Base-by-base conservation (phyloP, 2,113 vertebrate genomes). In the Bubo bubo region DNA sequence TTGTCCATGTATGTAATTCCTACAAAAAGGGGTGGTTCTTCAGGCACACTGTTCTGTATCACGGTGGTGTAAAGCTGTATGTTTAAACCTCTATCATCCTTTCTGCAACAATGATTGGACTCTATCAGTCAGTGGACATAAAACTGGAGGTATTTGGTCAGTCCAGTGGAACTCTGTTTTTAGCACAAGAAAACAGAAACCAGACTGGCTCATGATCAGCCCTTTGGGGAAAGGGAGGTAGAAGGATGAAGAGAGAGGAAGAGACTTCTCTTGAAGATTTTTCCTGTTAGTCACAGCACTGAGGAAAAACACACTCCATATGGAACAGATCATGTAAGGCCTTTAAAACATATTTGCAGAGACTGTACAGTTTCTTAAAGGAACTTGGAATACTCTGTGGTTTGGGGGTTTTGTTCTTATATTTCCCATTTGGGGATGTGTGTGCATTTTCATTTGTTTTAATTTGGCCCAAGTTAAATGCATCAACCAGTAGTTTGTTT, bases 241-340 rank as follows among this genome's bases (percentile, higher is more conserved):
- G 63, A 90, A 92, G 47, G 92, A 94, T 83, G 86, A 88, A 91
- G 90, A 87, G 41, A 94, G 81, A 88, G 81, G 92, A 95, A 96
- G 90, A 96, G 77, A 80, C 86, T 91, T 94, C 94, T 90, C 75
- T 92, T 91, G 94, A 95, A 97, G 76, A 93, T 96, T 97, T 97
- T 97, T 93, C 95, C 91, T 95, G 88, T 96, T 95, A 97, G 93
- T 97, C 97, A 97, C 74, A 95, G 93, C 23, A 58, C 68, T 55
- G 80, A 91, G 80, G 50, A 84, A 95, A 96, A 97, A 96, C 87
- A 95, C 95, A 68, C 77, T 91, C 80, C 96, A 95, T 95, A 94
- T 91, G 95, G 93, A 97, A 97, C 34, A 96, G 80, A 97, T 96
- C 95, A 95, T 89, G 73, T 82, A 77, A 92, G 80, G 80, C 49